Base-by-base conservation (phyloP, 1,140 invertebrate species). In the Aradophagus sp. region DNA sequence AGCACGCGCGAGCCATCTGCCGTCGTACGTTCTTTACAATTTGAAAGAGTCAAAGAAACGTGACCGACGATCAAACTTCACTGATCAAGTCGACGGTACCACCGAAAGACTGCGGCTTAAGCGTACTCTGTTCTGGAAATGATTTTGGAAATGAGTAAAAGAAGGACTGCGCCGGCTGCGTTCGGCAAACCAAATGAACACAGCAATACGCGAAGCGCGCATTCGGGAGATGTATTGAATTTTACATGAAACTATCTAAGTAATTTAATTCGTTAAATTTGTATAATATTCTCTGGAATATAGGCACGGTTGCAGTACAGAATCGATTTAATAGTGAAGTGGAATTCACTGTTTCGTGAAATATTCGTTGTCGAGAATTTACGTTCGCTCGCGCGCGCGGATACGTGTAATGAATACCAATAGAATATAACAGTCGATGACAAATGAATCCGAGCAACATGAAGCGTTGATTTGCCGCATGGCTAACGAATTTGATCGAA, bases 1-100 rank as follows among this genome's bases (percentile, higher is more conserved):
- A 75, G 73, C 77, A 77, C 77, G 69, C 73, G 58, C 50, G 15
- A 63, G 38, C 73, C 77, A 76, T 78, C 77, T 78, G 77, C 73
- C 73, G 67, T 53, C 42, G 45, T 16, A 17, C 53, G 41, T 68
- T 77, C 45, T 55, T 73, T 38, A 48, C 29, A 55, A 48, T 63
- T 45, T 16, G 45, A 66, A 53, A 59, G 41, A 48, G 32, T 48
- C 47, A 26, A 45, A 72, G 19, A 67, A 34, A 68, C 58, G 66
- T 27, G 32, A 39, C 29, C 29, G 17, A 41, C 12, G 42, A 23
- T 42, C 8, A 4, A 27, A 50, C 27, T 20, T 17, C 19, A n/a
- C 14, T 31, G 38, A 41, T 29, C 36, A 42, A 50, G 26, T 34
- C 12, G 16, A n/a, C n/a, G 2, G 15, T 10, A 23, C 17, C 14